These are phyloP conservation scores for Gracilinanus agilis DNA, from an alignment of 2,113 vertebrate genomes.

Conservation along the genomic window DNA sequence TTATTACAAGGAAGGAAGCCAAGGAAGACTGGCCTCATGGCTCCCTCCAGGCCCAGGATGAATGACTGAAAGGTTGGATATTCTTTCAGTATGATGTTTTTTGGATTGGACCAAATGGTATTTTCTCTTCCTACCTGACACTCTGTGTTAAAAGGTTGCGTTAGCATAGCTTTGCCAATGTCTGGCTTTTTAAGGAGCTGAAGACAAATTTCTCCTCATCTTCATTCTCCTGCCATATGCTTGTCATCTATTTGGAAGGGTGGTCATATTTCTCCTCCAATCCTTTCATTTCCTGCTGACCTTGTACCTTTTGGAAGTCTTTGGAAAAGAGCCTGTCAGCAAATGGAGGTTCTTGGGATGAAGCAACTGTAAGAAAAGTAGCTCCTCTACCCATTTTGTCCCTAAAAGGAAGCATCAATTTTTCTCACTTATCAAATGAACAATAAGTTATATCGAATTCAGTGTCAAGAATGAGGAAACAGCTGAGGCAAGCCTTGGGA, in stretches of 20 bases:
- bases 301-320: background rate
- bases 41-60: background rate
- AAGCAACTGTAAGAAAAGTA: background rate
- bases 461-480: background rate
- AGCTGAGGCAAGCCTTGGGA: background rate
- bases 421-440: background rate
- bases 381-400: background rate
- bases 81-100: background rate
- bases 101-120: background rate
- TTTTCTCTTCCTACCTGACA: background rate
- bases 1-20: background rate
- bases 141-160: background rate
- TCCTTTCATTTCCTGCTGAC: background rate
- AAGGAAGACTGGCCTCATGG: background rate
- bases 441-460: background rate
- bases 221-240: background rate
- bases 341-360: background rate
- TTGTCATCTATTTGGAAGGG: background rate
- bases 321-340: background rate
- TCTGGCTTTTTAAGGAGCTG: background rate
- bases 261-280: background rate
- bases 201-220: background rate
- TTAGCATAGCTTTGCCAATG: background rate
- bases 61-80: background rate
- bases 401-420: background rate